Conservation (phyloP, 2,113 vertebrate species). For the Scatophagus argus region DNA sequence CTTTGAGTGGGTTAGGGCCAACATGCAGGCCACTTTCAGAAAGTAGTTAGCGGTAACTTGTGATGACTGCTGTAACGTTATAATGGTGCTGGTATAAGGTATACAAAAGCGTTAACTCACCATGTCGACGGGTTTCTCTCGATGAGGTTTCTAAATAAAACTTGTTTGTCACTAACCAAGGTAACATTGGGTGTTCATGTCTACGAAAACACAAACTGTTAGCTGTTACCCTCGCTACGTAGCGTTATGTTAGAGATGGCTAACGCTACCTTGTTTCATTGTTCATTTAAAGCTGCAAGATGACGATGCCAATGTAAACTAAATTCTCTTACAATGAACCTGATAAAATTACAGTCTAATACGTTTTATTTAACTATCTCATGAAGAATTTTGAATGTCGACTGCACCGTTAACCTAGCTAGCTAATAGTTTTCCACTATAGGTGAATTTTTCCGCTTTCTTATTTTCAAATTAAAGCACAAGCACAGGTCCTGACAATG, state of each 20-base stretch:
- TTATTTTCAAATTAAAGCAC: conserved; percentile 43
- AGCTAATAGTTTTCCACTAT: neutral
- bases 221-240: neutral
- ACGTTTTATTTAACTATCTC: neutral
- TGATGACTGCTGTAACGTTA: neutral
- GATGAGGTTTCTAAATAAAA: neutral
- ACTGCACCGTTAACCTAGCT: conserved; percentile 21
- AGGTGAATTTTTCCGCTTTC: neutral
- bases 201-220: neutral
- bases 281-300: neutral
- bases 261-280: neutral
- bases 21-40: neutral
- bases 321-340: neutral
- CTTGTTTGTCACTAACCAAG: conserved; percentile 46
- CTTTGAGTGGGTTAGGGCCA: neutral
- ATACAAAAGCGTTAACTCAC: conserved; percentile 44
- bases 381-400: neutral
- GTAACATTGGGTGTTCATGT: conserved; percentile 14
- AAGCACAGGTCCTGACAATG: neutral
- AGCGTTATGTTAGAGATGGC: neutral
- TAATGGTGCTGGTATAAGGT: neutral
- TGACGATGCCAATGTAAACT: neutral
- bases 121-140: conserved; percentile 39
- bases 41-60: too few species aligned
- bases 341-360: neutral